Conservation (phyloP, 2,797 vertebrate genomes). For the Amphiprion clarkii region DNA sequence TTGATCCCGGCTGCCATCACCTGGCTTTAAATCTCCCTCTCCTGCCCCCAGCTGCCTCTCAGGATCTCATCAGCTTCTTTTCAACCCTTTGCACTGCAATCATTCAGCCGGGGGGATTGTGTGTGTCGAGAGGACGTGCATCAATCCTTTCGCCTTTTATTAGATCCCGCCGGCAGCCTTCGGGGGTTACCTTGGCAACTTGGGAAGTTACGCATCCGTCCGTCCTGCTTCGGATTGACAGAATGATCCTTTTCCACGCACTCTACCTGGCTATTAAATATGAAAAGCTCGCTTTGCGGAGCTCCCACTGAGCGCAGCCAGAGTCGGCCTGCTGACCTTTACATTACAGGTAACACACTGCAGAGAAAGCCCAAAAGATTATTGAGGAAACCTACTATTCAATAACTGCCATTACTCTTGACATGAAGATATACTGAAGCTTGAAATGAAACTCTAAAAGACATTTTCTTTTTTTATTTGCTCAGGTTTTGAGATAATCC, state of each 20-base stretch:
- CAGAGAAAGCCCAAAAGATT: conserved; percentile 22
- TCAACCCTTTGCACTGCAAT: conserved; percentile 61
- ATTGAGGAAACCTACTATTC: conserved; percentile 13
- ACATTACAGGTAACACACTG: conserved; percentile 30
- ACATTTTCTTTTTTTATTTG: too few species aligned
- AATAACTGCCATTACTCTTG: background rate
- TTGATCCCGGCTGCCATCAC: conserved; percentile 61
- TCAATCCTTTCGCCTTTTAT: conserved; percentile 61
- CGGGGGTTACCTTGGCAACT: conserved; percentile 72
- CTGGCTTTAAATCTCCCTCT: conserved; percentile 39
- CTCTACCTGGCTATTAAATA: conserved; percentile 49
- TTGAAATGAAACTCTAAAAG: too few species aligned
- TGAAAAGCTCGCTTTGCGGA: conserved; percentile 37
- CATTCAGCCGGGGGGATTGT: conserved; percentile 65
- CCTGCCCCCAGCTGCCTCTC: conserved; percentile 34
- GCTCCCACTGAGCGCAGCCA: conserved; percentile 31
- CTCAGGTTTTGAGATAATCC: too few species aligned
- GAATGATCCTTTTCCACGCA: conserved; percentile 30
- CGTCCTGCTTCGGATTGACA: conserved; percentile 48
- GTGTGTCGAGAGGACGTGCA: conserved; percentile 47
- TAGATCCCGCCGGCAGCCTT: conserved; percentile 51
- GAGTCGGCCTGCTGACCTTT: conserved; percentile 55
- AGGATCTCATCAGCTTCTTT: conserved; percentile 68
- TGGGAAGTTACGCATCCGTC: conserved; percentile 47
- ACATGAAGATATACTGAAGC: too few species aligned